Conservation (phyloP, 2,797 vertebrate genomes). For the Coracias cyanogaster region DNA sequence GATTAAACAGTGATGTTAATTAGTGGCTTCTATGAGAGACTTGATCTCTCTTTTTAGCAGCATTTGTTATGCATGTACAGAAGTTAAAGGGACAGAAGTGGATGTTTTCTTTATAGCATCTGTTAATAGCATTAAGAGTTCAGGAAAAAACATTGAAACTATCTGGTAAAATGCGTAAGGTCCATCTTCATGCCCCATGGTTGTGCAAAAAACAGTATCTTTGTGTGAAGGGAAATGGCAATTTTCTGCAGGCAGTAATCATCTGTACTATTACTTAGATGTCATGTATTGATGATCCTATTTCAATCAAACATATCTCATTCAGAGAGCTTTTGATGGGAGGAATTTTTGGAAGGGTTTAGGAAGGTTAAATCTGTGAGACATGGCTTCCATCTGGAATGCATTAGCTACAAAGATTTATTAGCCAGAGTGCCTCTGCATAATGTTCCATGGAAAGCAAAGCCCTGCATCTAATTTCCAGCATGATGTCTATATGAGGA, state of each 20-base stretch:
- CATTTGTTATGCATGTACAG: conserved; percentile 51
- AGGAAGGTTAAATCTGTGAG: conserved; percentile 92
- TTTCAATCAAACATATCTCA: conserved; percentile 88
- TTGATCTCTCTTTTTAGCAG: conserved; percentile 60
- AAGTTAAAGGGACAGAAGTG: conserved; percentile 70
- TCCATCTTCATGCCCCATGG: conserved; percentile 47
- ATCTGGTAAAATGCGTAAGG: conserved; percentile 41
- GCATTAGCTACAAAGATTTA: conserved; percentile 92
- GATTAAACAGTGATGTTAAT: conserved; percentile 83
- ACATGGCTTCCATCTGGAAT: conserved; percentile 94
- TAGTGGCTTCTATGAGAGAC: conserved; percentile 71
- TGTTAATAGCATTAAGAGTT: conserved; percentile 58
- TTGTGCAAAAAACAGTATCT: conserved; percentile 71
- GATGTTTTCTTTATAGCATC: conserved; percentile 38
- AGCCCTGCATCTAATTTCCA: conserved; percentile 86
- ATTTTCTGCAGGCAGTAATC: conserved; percentile 77
- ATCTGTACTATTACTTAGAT: conserved; percentile 83
- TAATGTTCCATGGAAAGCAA: conserved; percentile 87
- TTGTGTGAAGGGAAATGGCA: conserved; percentile 71
- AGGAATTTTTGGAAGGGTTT: conserved; percentile 90
- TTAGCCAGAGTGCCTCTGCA: conserved; percentile 89
- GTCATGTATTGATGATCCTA: conserved; percentile 86
- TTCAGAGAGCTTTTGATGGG: conserved; percentile 83
- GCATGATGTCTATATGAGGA: conserved; percentile 85
- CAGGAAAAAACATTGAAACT: conserved; percentile 58